A percentile compares a stretch with the other conserved stretches of the same genome.
These are phyloP conservation scores for Nycticebus coucang DNA, from an alignment of 2,113 vertebrate genomes.

Conservation along the genomic window DNA sequence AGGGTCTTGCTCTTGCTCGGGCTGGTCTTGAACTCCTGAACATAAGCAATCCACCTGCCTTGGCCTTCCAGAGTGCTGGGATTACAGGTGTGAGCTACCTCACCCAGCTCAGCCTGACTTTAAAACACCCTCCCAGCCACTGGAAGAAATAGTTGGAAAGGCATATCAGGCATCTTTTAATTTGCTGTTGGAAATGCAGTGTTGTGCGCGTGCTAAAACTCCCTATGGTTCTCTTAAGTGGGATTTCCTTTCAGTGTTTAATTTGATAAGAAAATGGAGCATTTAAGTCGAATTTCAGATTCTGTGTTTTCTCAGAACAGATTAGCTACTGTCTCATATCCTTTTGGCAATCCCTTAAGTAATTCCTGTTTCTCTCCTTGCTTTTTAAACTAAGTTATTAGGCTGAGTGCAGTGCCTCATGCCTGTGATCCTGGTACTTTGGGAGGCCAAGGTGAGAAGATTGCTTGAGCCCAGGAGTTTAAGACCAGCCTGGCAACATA, in stretches of 20 bases:
- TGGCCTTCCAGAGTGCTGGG: too few relatives aligned
- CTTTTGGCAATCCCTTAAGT: not conserved
- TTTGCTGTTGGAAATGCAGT: not conserved
- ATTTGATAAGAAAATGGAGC: constrained; percentile 23
- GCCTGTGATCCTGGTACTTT: too few relatives aligned
- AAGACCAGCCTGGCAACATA: too few relatives aligned
- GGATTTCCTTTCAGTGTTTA: constrained; percentile 1
- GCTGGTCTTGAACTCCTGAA: too few relatives aligned
- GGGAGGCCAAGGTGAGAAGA: too few relatives aligned
- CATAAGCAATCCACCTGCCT: too few relatives aligned
- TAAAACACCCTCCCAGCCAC: not conserved
- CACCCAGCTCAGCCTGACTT: not conserved
- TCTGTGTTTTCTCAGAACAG: not conserved
- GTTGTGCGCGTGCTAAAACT: not conserved
- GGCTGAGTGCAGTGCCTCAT: too few relatives aligned
- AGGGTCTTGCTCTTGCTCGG: too few relatives aligned
- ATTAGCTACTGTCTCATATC: not conserved
- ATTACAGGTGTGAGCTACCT: too few relatives aligned
- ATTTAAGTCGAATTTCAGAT: not conserved
- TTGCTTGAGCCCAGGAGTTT: too few relatives aligned
- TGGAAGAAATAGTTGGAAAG: not conserved
- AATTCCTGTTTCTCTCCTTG: constrained; percentile 29
- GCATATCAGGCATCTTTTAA: not conserved
- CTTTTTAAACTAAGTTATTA: constrained; percentile 39
- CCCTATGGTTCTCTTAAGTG: not conserved